phyloP scores from a whole-genome alignment of 2,113 vertebrate genomes.

The Larimichthys crocea region DNA sequence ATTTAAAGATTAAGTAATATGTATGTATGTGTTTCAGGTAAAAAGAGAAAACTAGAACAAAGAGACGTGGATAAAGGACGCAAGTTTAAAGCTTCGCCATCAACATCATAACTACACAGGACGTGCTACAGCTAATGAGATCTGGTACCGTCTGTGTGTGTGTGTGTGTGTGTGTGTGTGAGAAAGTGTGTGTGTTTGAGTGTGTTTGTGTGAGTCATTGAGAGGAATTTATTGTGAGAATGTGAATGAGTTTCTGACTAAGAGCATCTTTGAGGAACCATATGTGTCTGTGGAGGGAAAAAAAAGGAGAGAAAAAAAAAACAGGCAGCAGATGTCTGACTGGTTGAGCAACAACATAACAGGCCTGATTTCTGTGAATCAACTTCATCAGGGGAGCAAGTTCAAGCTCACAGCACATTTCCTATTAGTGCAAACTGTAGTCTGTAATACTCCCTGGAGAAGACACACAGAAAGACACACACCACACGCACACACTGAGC shows the following conservation, averaged over 20 bases:
- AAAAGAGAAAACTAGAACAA: background rate
- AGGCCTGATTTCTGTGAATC: slow-evolving; percentile 69
- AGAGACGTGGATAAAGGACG: background rate
- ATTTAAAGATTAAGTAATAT: background rate
- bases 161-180: background rate
- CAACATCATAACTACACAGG: slow-evolving; percentile 20
- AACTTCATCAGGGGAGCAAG: slow-evolving; percentile 58
- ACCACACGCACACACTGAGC: background rate
- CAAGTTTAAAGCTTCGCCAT: background rate
- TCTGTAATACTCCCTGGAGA: slow-evolving; percentile 37
- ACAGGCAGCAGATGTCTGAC: slow-evolving; percentile 70
- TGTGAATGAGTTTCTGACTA: slow-evolving; percentile 72
- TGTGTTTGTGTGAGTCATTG: slow-evolving; percentile 65
- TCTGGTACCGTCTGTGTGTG: background rate
- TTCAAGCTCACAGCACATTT: slow-evolving; percentile 58
- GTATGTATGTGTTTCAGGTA: background rate
- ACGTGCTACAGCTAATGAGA: slow-evolving; percentile 39
- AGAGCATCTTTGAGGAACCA: slow-evolving; percentile 73
- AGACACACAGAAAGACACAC: background rate
- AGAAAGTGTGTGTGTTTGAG: background rate
- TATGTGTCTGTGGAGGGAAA: slow-evolving; percentile 35
- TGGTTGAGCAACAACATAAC: slow-evolving; percentile 69
- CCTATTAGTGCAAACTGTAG: slow-evolving; percentile 55
- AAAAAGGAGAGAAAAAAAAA: slow-evolving; percentile 16
- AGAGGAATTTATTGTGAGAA: slow-evolving; percentile 65